Conservation (phyloP, 2,797 vertebrate species). For the Selene dorsalis region DNA sequence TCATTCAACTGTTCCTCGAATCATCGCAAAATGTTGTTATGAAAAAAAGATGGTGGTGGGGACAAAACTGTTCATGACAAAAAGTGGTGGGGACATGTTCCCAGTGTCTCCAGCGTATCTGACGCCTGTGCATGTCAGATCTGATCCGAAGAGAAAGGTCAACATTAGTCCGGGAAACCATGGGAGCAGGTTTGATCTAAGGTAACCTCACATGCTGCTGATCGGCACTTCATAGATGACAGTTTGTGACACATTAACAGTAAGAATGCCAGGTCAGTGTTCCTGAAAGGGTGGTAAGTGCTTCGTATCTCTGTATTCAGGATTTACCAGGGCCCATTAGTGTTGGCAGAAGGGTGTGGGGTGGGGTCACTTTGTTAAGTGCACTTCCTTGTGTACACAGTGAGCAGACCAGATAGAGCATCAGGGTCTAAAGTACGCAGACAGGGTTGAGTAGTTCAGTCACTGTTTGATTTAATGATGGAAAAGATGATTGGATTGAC, state of each 20-base stretch:
- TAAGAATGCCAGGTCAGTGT: background rate
- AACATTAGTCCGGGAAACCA: too few relatives aligned
- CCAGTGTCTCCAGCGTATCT: too few relatives aligned
- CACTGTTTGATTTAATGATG: conserved; percentile 47
- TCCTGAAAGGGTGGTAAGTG: conserved; percentile 4
- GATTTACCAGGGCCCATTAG: background rate
- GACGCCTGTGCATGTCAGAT: too few relatives aligned
- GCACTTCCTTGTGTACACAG: conserved; percentile 23
- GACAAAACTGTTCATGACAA: too few relatives aligned
- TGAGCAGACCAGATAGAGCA: background rate
- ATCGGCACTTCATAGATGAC: conserved; percentile 27
- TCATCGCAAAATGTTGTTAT: too few relatives aligned
- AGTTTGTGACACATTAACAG: background rate
- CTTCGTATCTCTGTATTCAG: background rate
- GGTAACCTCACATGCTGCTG: background rate
- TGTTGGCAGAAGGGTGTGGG: too few relatives aligned
- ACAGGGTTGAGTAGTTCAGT: conserved; percentile 26
- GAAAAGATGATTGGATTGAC: conserved; percentile 18
- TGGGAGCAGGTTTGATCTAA: background rate
- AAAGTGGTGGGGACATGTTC: too few relatives aligned
- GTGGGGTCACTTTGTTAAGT: background rate
- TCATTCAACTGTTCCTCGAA: too few relatives aligned
- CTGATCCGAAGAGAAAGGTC: background rate
- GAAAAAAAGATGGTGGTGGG: too few relatives aligned
- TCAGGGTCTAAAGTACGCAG: conserved; percentile 13